Conservation (phyloP, 2,888 invertebrate species). For the Spodoptera exigua region DNA sequence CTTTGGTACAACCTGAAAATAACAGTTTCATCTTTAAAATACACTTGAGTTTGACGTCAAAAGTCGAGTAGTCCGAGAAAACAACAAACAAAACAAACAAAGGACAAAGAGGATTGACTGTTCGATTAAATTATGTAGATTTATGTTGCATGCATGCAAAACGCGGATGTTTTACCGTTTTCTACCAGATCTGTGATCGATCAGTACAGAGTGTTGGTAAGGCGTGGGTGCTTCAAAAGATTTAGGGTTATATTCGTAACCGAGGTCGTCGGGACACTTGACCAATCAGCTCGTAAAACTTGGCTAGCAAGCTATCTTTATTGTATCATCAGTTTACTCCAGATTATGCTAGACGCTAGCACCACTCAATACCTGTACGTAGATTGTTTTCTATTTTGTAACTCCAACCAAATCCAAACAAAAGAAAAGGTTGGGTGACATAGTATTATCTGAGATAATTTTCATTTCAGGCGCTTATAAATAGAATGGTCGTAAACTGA, state of each 20-base stretch:
- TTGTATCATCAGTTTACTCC: constrained; percentile 5
- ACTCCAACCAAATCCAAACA: no score
- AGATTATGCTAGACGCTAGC: no score
- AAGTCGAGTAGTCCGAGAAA: no score
- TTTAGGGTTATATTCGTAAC: constrained; percentile 13
- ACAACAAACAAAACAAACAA: no score
- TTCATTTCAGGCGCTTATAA: no score
- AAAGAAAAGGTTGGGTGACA: no score
- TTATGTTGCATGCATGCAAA: constrained; percentile 1
- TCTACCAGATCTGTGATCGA: not conserved
- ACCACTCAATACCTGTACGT: no score
- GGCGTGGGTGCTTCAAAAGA: not conserved
- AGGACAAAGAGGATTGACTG: no score
- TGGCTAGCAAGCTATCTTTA: constrained; percentile 3
- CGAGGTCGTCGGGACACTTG: constrained; percentile 28
- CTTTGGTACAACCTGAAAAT: constrained; percentile 97
- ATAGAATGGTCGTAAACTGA: no score
- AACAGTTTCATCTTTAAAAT: constrained; percentile 9
- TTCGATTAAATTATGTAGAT: no score
- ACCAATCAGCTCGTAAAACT: constrained; percentile 21
- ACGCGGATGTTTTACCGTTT: not conserved
- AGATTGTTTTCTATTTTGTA: no score
- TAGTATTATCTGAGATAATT: no score
- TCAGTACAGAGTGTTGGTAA: constrained; percentile 8
- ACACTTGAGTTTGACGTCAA: not conserved